Base-by-base conservation (phyloP, 1,140 invertebrate species). In the Hesperophylax magnus region DNA sequence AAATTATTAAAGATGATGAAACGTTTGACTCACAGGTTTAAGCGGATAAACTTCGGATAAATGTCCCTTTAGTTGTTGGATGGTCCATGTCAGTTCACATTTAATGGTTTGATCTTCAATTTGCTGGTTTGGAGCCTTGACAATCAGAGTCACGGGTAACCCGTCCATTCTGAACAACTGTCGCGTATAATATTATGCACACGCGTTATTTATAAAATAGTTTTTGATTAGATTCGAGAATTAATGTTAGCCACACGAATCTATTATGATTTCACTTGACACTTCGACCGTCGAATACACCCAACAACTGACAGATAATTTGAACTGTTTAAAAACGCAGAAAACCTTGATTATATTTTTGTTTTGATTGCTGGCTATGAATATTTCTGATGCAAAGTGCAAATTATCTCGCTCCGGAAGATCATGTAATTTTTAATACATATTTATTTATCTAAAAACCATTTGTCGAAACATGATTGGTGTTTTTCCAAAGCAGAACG, bases 91-190 rank as follows among this genome's bases (percentile, higher is more conserved):
- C 47, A 94, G 90, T 86, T 95, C 92, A 87, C 96, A 97, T 82
- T 95, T 92, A 67, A 98, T 91, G 78, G 93, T 94, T 86, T 97
- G 94, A 88, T 98, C 97, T 82, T 94, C 95, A 85, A 97, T 93
- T 89, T 96, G 94, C 87, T 97, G 96, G 90, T 96, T 97, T 20
- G 96, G 96, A 24, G 96, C 95, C 89, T 97, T 97, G 54, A 97
- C 95, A 85, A 97, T 92, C 72, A 97, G 87, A 69, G 92, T 94
- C 77, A 96, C 93, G 77, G 92, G 92, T 78, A 87, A 81, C 81
- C 91, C 90, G 87, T 84, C 83, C 83, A 84, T 84, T 58, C 7
- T 81, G 63, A 20, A 69, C 71, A 20, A 22, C 0, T n/a, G 56
- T n/a, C 6, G n/a, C 56, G 61, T 47, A 47, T 47, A 47, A 47